Percentiles rank a stretch among this genome's conserved stretches.
Conservation (phyloP, 2,797 vertebrate genomes). For the Argentina silus region DNA sequence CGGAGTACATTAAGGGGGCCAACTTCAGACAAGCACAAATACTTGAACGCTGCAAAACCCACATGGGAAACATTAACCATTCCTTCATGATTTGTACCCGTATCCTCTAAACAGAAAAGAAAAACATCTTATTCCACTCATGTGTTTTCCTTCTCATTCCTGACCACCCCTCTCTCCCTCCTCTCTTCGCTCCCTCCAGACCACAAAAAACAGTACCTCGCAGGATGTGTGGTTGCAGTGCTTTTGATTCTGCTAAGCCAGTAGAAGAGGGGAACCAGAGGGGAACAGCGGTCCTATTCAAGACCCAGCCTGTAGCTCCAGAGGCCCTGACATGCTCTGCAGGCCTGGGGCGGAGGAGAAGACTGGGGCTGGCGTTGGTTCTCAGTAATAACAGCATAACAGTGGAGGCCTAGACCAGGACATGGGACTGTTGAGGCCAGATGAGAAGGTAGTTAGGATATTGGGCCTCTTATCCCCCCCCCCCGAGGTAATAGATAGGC, state of each 20-base stretch:
- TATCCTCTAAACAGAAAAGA: constrained; percentile 38
- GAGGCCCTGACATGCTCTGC: constrained; percentile 53
- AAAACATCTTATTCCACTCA: constrained; percentile 39
- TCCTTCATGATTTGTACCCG: constrained; percentile 41
- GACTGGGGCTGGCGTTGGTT: neutral
- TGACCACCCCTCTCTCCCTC: constrained; percentile 29
- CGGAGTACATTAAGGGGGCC: constrained; percentile 17
- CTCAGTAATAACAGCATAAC: constrained; percentile 14
- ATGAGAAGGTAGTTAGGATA: neutral
- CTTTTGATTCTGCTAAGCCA: constrained; percentile 65
- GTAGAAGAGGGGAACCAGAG: constrained; percentile 46
- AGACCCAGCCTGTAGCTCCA: constrained; percentile 63
- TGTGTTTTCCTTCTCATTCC: constrained; percentile 47
- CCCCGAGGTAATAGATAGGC: neutral
- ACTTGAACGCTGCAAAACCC: constrained; percentile 35
- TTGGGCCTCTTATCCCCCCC: neutral
- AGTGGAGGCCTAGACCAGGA: neutral
- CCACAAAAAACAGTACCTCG: constrained; percentile 61
- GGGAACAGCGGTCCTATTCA: constrained; percentile 70
- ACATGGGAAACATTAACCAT: constrained; percentile 54
- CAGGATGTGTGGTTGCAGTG: constrained; percentile 64
- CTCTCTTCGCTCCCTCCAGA: neutral
- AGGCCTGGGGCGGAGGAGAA: constrained; percentile 36
- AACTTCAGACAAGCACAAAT: constrained; percentile 42
- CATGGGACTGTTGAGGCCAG: neutral